Conservation (phyloP, 2,797 vertebrate genomes). For the Vireo griseus region DNA sequence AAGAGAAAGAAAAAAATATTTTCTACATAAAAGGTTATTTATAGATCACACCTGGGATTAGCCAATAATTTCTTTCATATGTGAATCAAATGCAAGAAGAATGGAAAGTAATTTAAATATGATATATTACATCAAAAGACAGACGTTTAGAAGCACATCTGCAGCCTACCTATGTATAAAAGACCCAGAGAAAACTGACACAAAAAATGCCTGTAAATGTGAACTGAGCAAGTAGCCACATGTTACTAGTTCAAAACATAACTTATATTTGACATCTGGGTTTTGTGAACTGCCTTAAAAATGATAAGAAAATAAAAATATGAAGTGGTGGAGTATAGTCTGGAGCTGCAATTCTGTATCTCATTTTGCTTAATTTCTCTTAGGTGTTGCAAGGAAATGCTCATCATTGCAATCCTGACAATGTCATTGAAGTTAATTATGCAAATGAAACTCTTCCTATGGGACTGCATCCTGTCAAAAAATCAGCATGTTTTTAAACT, state of each 20-base stretch:
- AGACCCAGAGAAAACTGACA: neutral
- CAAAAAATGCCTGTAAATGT: neutral
- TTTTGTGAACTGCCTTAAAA: neutral
- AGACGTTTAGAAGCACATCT: constrained; percentile 7
- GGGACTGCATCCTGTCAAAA: neutral
- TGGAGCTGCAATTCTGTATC: neutral
- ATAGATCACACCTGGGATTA: constrained; percentile 20
- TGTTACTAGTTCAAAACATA: neutral
- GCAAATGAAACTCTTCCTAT: neutral
- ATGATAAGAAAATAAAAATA: neutral
- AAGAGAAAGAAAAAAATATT: neutral
- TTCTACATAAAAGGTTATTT: neutral
- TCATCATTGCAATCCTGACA: neutral
- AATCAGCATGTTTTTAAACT: neutral
- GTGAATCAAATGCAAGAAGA: constrained; percentile 7
- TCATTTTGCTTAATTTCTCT: neutral
- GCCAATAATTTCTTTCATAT: constrained; percentile 3
- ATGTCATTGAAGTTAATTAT: neutral
- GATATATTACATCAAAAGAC: constrained; percentile 10
- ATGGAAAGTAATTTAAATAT: constrained; percentile 10
- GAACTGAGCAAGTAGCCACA: constrained; percentile 3
- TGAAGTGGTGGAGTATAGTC: neutral
- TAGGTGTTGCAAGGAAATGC: neutral
- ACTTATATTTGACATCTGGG: constrained; percentile 15
- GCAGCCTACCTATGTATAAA: neutral